These are phyloP conservation scores for Drosophila barbarae DNA, from an alignment of 2,888 invertebrate species.

Conservation along the genomic window DNA sequence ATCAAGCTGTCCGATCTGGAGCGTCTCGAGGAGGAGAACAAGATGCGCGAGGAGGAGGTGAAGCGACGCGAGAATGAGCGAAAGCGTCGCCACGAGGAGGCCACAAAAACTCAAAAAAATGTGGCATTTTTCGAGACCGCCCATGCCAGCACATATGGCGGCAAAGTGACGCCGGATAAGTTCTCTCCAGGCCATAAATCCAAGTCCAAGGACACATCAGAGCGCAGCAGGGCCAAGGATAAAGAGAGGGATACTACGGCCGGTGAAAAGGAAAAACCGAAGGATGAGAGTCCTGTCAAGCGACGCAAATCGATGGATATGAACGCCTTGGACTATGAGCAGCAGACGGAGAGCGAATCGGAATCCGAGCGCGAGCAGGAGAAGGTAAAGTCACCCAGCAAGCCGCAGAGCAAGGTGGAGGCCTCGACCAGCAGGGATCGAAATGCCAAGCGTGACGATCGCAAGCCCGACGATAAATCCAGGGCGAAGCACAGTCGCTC, in stretches of 20 bases:
- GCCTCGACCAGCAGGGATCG: slow-evolving; percentile 37
- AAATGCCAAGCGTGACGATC: slow-evolving; percentile 44
- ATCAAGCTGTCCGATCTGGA: slow-evolving; percentile 91
- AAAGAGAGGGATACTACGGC: slow-evolving; percentile 5
- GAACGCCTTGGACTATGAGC: slow-evolving; percentile 87
- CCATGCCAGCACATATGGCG: slow-evolving; percentile 80
- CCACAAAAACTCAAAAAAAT: slow-evolving; percentile 79
- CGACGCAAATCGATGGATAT: slow-evolving; percentile 82
- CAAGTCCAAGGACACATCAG: slow-evolving; percentile 39
- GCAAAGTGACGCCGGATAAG: slow-evolving; percentile 76
- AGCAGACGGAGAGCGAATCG: slow-evolving; percentile 81
- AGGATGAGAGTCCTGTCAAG: slow-evolving; percentile 54
- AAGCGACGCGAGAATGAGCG: slow-evolving; percentile 81
- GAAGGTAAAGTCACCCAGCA: slow-evolving; percentile 39
- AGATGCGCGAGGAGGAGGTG: slow-evolving; percentile 82
- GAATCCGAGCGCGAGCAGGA: slow-evolving; percentile 79
- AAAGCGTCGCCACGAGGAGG: slow-evolving; percentile 81
- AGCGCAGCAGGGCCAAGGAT: slow-evolving; percentile 42
- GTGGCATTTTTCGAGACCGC: slow-evolving; percentile 78
- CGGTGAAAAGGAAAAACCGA: slow-evolving; percentile 52
- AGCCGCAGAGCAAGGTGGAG: slow-evolving; percentile 10
- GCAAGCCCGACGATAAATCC: slow-evolving; percentile 47
- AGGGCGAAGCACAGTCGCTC: slow-evolving; percentile 51
- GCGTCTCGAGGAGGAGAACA: slow-evolving; percentile 85
- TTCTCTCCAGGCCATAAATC: slow-evolving; percentile 60